Conservation (phyloP, 2,888 invertebrate species). For the Oegoconia quadripuncta region DNA sequence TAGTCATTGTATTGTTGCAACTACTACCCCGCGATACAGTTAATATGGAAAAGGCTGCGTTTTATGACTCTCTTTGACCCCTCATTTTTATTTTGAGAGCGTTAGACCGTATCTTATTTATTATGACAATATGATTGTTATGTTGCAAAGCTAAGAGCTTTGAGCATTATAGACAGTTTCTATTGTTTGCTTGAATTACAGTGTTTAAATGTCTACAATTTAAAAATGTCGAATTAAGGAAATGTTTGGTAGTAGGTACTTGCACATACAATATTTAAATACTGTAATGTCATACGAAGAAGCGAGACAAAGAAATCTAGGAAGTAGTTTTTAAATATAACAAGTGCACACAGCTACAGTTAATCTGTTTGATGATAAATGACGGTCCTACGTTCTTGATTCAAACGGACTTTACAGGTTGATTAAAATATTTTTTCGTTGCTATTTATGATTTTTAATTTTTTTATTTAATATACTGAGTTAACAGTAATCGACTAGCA, state of each 20-base stretch:
- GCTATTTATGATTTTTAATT: too few species aligned
- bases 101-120: conserved; percentile 34
- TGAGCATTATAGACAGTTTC: neutral
- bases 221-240: neutral
- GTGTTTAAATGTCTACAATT: too few species aligned
- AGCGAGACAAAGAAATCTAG: conserved; percentile 27
- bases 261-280: too few species aligned
- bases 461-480: too few species aligned
- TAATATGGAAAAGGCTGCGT: conserved; percentile 31
- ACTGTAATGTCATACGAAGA: neutral
- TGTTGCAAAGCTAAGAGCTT: conserved; percentile 5
- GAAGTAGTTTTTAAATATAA: conserved; percentile 46
- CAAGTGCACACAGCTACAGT: conserved; percentile 57
- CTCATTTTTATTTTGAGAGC: conserved; percentile 29
- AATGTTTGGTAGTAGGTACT: neutral
- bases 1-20: too few species aligned
- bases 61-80: conserved; percentile 39
- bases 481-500: too few species aligned
- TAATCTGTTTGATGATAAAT: conserved; percentile 64
- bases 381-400: conserved; percentile 52
- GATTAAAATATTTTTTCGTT: too few species aligned
- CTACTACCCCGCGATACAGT: too few species aligned
- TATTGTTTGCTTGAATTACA: conserved; percentile 9
- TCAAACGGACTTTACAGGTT: conserved; percentile 39
- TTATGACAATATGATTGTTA: conserved; percentile 34